Evolutionary conservation across 2,113 vertebrate species (phyloP), one percentile per base, ranked within the genome.

Genomic region (Ranitomeya imitator): DNA sequence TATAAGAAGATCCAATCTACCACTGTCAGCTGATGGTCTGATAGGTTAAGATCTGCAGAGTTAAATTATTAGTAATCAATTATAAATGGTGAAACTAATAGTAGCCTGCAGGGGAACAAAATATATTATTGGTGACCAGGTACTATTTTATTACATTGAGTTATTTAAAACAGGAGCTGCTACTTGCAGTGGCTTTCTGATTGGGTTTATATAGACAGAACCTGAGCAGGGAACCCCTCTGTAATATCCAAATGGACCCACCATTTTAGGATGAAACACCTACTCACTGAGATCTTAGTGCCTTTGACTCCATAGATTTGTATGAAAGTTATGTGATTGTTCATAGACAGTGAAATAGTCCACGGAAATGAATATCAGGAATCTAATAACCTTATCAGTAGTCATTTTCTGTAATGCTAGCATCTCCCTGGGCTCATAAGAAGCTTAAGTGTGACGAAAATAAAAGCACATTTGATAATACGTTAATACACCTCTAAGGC

Each of bases 381-480:
- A 73, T 52, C 74, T 77, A 21, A 54, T n/a, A 54, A 78, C 51
- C n/a, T 54, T 54, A 52, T n/a, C 51, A 19, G 51, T 54, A 78
- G 45, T 14, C 45, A 52, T 11, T 79, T 57, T 14, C 4, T n/a
- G n/a, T 13, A 19, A 79, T 55, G 77, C 52, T 52, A 55, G 10
- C 76, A n/a, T 18, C 19, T 83, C 45, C 80, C 60, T 51, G 26
- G 37, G 31, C 80, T 52, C 45, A 84, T 23, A 69, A 84, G 63
- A 7, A 67, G 51, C 21, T 83, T 83, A 54, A 71, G 52, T 71
- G 82, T 54, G 52, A 61, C 31, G 23, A 18, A 74, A 60, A 79
- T 79, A n/a, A 86, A 61, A 86, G 85, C n/a, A 54, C 63, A 79
- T 86, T 86, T 79, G 21, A 51, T 79, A 79, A 79, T 79, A 26